phyloP scores from a whole-genome alignment of 2,797 vertebrate species.

The Catharus ustulatus region DNA sequence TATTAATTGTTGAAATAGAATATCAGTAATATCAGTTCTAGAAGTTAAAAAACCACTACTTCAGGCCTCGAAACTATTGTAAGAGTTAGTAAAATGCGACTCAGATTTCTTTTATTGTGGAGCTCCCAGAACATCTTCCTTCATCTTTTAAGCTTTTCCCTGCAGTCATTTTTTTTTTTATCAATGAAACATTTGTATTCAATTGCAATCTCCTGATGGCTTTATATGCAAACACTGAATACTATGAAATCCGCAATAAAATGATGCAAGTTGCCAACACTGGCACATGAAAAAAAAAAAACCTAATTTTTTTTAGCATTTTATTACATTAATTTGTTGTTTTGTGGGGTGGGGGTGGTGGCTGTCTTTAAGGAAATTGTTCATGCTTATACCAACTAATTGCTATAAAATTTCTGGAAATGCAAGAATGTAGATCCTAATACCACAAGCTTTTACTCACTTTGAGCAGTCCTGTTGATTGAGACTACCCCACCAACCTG shows the following conservation, averaged over 20 bases:
- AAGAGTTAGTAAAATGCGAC: not conserved
- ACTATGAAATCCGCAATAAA: not conserved
- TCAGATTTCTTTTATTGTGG: not conserved
- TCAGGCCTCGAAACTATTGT: not conserved
- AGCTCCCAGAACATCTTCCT: not conserved
- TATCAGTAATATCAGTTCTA: not conserved
- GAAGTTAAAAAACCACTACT: not conserved
- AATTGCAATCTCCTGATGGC: not conserved
- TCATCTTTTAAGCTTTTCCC: not conserved
- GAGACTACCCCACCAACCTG: not conserved
- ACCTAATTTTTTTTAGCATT: not conserved
- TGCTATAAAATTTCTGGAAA: slow-evolving; percentile 12
- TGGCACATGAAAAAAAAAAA: not conserved
- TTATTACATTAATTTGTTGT: not conserved
- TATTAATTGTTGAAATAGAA: not conserved
- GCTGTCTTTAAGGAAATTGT: not conserved
- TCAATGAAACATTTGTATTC: not conserved
- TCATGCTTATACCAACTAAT: not conserved
- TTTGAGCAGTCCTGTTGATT: not conserved
- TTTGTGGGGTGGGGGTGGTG: not conserved
- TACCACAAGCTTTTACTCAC: not conserved
- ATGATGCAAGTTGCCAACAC: not conserved
- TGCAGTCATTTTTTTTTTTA: not conserved
- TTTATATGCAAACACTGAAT: not conserved
- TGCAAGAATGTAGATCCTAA: not conserved